A percentile compares a stretch with the other conserved stretches of the same genome.
Evolutionary conservation across 2,113 vertebrate genomes (phyloP).

Genomic region (Holacanthus passer): DNA sequence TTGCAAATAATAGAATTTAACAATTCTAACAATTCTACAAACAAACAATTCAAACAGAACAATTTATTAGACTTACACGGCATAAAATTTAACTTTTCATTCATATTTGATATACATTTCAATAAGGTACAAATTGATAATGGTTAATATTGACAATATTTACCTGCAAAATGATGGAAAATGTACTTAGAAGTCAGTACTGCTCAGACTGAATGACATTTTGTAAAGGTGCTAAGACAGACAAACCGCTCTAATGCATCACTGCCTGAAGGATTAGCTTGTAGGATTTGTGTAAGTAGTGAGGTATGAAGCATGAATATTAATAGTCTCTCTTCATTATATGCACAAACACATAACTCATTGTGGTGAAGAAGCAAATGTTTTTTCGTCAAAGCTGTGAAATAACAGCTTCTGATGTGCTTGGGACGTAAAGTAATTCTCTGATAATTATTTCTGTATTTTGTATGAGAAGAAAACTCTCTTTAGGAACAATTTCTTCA

Average conservation of each 20-base stretch:
- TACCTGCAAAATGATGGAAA: not conserved
- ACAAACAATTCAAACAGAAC: too few species aligned
- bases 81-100: too few species aligned
- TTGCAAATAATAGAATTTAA: not conserved
- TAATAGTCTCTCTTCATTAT: conserved; percentile 21
- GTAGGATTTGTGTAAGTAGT: conserved; percentile 9
- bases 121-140: not conserved
- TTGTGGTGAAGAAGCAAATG: conserved; percentile 1
- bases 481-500: not conserved
- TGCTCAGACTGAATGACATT: not conserved
- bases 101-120: not conserved
- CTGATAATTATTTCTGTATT: conserved; percentile 4
- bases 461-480: not conserved
- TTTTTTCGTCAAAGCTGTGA: not conserved
- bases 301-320: conserved; percentile 50
- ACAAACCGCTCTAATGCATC: not conserved
- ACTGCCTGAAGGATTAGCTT: conserved; percentile 16
- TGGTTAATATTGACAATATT: not conserved
- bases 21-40: too few species aligned
- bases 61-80: too few species aligned
- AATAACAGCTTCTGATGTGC: not conserved
- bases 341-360: conserved; percentile 11
- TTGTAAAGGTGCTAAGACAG: conserved; percentile 27
- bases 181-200: not conserved
- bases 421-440: not conserved